Conservation (phyloP, 2,113 vertebrate genomes). For the Saimiri boliviensis region DNA sequence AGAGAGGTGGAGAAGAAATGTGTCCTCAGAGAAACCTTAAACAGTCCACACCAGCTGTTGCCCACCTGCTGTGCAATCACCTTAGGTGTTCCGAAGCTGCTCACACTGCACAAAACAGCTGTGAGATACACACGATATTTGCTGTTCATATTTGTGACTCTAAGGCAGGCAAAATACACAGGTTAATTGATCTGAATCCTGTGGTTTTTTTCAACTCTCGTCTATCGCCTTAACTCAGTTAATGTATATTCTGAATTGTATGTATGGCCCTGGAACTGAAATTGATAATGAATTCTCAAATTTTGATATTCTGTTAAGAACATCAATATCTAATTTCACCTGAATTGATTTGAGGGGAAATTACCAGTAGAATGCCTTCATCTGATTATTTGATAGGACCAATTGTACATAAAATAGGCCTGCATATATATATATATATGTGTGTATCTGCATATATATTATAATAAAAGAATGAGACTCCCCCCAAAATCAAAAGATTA, state of each 20-base stretch:
- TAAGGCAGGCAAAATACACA: background rate
- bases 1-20: conserved; percentile 58
- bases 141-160: background rate
- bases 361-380: background rate
- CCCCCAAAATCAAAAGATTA: background rate
- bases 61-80: background rate
- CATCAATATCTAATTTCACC: background rate
- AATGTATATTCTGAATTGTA: background rate
- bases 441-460: too few relatives aligned
- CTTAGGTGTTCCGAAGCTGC: background rate
- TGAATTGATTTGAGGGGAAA: background rate
- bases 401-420: conserved; percentile 30
- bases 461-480: too few relatives aligned
- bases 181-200: background rate
- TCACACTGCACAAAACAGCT: background rate
- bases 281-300: background rate
- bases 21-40: rapidly evolving
- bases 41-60: background rate
- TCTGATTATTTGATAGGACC: background rate
- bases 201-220: background rate
- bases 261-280: background rate
- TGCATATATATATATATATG: background rate
- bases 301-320: background rate
- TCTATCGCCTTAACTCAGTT: background rate
- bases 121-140: conserved; percentile 15